phyloP scores from a whole-genome alignment of 2,797 vertebrate species.

The Macropodus opercularis region DNA sequence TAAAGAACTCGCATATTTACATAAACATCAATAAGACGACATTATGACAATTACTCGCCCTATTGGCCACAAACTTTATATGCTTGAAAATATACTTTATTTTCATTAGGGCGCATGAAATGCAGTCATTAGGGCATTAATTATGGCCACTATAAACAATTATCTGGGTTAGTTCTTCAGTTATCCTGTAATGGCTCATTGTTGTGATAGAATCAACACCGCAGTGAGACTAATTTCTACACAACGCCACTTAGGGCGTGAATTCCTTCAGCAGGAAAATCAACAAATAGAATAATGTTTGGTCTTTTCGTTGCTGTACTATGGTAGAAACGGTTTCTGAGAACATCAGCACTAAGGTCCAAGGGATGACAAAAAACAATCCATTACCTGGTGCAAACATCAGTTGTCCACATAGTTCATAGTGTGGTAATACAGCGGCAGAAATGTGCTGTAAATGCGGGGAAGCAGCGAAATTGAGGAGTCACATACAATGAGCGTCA shows the following conservation, averaged over 20 bases:
- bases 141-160: conserved; percentile 83
- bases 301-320: conserved; percentile 48
- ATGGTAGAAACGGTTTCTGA: conserved; percentile 51
- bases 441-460: conserved; percentile 81
- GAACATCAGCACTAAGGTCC: conserved; percentile 53
- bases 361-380: conserved; percentile 61
- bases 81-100: conserved; percentile 84
- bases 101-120: conserved; percentile 85
- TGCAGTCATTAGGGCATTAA: conserved; percentile 82
- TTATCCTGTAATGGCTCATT: conserved; percentile 76
- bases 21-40: conserved; percentile 82
- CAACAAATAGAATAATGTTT: conserved; percentile 72
- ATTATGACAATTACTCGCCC: conserved; percentile 81
- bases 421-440: conserved; percentile 70
- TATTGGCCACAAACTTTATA: conserved; percentile 81
- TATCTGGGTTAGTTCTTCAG: conserved; percentile 74
- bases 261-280: conserved; percentile 32
- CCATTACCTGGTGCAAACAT: conserved; percentile 78
- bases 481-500: conserved; percentile 84
- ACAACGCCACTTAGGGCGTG: conserved; percentile 39
- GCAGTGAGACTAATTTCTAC: conserved; percentile 59
- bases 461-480: conserved; percentile 84
- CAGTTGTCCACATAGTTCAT: conserved; percentile 77
- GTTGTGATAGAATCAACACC: conserved; percentile 65
- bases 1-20: conserved; percentile 78